Evolutionary conservation across 2,797 vertebrate species (phyloP).

Genomic region (Melopsittacus undulatus): DNA sequence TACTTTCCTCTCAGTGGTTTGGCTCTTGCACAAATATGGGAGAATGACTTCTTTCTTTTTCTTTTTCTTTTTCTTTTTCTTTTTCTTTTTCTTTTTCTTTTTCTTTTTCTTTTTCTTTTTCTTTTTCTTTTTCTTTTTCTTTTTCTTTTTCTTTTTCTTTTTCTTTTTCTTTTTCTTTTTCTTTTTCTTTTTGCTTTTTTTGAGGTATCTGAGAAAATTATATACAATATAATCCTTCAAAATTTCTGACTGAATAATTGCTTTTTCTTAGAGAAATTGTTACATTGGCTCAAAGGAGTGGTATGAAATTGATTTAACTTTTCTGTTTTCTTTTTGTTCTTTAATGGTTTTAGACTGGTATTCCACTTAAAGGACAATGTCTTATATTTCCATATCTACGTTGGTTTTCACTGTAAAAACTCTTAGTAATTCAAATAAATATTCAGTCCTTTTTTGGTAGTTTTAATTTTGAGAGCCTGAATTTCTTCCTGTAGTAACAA

Average conservation of each 20-base stretch:
- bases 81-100: no score
- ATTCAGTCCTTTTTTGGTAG: not conserved
- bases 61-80: no score
- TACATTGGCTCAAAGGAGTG: not conserved
- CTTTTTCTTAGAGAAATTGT: not conserved
- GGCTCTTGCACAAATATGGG: not conserved
- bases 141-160: no score
- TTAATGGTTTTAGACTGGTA: not conserved
- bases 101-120: no score
- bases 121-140: no score
- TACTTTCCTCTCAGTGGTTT: not conserved
- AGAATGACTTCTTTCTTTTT: not conserved
- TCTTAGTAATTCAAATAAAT: not conserved
- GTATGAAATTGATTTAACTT: not conserved
- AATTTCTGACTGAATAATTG: not conserved
- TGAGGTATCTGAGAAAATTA: not conserved
- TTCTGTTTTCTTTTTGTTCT: not conserved
- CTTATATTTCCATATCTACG: not conserved
- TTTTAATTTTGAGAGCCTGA: not conserved
- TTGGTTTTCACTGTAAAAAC: not conserved
- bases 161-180: no score
- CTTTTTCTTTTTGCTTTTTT: not conserved
- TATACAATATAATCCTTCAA: not conserved
- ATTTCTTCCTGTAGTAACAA: not conserved
- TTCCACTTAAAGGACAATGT: not conserved